Percentiles rank a stretch among this genome's conserved stretches.
Evolutionary conservation across 2,113 vertebrate species (phyloP).

Genomic region (Rhinopomastus cyanomelas): DNA sequence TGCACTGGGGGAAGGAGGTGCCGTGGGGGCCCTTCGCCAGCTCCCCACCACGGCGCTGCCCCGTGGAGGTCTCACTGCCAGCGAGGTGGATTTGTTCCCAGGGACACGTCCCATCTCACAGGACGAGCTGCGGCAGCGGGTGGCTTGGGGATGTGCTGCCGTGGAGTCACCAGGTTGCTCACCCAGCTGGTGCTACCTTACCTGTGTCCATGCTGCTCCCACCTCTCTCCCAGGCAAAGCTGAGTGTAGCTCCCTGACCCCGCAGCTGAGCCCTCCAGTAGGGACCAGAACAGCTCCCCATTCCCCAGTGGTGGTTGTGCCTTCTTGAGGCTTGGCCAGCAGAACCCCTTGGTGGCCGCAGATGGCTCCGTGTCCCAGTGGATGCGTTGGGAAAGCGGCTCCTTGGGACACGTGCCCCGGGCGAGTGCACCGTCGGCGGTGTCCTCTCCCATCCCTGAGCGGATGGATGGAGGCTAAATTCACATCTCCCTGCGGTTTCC

Average conservation of each 20-base stretch:
- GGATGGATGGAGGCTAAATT: constrained; percentile 24
- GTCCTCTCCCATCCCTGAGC: neutral
- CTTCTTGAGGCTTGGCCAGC: neutral
- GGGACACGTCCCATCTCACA: rapidly evolving
- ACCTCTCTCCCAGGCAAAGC: neutral
- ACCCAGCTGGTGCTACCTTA: neutral
- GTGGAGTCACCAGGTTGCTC: neutral
- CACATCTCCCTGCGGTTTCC: constrained; percentile 26
- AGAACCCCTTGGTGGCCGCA: constrained; percentile 4
- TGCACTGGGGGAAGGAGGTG: rapidly evolving
- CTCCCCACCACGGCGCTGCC: rapidly evolving
- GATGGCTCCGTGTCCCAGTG: constrained; percentile 31
- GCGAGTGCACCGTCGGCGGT: neutral
- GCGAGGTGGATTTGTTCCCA: neutral
- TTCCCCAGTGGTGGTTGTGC: neutral
- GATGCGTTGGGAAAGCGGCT: constrained; percentile 1
- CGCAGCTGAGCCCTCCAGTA: neutral
- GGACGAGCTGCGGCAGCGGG: neutral
- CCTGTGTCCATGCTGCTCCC: neutral
- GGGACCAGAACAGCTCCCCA: neutral
- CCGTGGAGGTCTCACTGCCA: neutral
- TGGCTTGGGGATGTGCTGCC: rapidly evolving
- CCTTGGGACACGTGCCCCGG: neutral
- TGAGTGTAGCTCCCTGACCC: neutral
- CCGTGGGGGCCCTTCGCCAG: rapidly evolving